Conservation (phyloP, 2,113 vertebrate species). For the Benitochromis conjunctus region DNA sequence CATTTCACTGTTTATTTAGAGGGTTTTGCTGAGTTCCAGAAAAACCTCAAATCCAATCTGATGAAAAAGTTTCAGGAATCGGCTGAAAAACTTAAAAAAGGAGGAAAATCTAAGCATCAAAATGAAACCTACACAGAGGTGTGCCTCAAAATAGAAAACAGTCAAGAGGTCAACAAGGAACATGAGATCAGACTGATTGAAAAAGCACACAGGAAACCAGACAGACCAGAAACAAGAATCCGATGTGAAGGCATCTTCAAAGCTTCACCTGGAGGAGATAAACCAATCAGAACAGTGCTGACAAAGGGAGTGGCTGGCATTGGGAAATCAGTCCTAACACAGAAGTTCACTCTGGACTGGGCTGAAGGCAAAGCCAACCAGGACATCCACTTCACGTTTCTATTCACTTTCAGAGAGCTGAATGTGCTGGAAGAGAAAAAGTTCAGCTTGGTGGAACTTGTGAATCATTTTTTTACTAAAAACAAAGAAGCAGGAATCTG, state of each 20-base stretch:
- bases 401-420: neutral
- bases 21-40: neutral
- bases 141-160: neutral
- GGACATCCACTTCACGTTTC: neutral
- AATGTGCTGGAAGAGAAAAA: neutral
- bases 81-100: neutral
- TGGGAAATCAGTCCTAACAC: neutral
- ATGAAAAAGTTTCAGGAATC: neutral
- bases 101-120: neutral
- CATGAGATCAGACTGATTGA: constrained; percentile 22
- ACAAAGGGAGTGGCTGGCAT: neutral
- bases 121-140: neutral
- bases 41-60: neutral
- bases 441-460: neutral
- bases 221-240: neutral
- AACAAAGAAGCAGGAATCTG: neutral
- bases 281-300: neutral
- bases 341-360: neutral
- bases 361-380: neutral
- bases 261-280: neutral
- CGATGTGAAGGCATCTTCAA: neutral
- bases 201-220: neutral
- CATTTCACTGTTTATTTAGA: neutral
- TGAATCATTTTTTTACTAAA: neutral
- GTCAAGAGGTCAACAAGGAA: neutral